These are phyloP conservation scores for Antennarius striatus DNA, from an alignment of 2,113 vertebrate species.

Conservation along the genomic window DNA sequence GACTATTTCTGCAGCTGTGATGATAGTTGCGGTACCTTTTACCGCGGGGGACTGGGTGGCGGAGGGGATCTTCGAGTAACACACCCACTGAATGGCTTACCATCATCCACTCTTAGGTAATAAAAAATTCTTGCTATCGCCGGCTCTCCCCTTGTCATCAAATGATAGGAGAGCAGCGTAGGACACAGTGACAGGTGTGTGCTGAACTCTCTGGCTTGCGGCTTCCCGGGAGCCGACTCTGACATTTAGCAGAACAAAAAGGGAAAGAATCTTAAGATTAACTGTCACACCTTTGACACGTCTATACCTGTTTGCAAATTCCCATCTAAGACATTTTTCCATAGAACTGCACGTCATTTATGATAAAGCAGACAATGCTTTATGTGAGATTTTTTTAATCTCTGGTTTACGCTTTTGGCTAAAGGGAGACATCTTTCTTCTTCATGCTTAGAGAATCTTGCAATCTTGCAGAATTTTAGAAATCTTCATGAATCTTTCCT, in stretches of 20 bases:
- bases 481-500: no score
- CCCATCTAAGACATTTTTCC: conserved; percentile 12
- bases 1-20: conserved; percentile 28
- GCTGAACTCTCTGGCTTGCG: conserved; percentile 51
- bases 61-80: conserved; percentile 30
- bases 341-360: conserved; percentile 5
- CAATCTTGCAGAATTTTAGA: no score
- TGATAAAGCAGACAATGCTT: background rate
- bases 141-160: conserved; percentile 44
- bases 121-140: conserved; percentile 34
- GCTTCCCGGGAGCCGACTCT: conserved; percentile 49
- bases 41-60: conserved; percentile 8
- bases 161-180: conserved; percentile 40
- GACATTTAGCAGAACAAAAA: conserved; percentile 66
- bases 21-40: conserved; percentile 28
- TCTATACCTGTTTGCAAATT: conserved; percentile 3
- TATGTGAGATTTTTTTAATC: background rate
- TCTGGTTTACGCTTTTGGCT: conserved; percentile 4
- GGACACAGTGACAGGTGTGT: conserved; percentile 63
- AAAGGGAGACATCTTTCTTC: conserved; percentile 9
- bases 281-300: conserved; percentile 53
- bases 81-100: conserved; percentile 32
- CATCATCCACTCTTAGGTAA: conserved; percentile 39
- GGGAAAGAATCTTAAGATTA: conserved; percentile 48
- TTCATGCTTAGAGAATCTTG: conserved; percentile 19